Conservation (phyloP, 2,888 invertebrate species). For the Panopea generosa region DNA sequence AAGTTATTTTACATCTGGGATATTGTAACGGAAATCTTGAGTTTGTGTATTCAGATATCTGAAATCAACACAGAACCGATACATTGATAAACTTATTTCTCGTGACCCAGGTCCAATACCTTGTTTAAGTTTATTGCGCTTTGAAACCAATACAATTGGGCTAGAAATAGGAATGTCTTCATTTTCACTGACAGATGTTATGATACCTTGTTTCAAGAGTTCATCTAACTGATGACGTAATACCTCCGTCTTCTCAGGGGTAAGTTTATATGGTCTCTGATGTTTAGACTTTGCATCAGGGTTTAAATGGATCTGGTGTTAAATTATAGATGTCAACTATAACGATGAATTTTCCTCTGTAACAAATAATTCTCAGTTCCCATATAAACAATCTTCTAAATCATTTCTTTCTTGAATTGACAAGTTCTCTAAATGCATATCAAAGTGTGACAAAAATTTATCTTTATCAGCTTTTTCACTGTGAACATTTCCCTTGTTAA, state of each 20-base stretch:
- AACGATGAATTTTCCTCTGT: slow-evolving; percentile 25
- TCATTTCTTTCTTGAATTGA: neutral
- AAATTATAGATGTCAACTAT: slow-evolving; percentile 13
- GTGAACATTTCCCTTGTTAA: no score
- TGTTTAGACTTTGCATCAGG: slow-evolving; percentile 31
- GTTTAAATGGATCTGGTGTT: slow-evolving; percentile 24
- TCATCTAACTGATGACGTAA: slow-evolving; percentile 43
- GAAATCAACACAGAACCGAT: slow-evolving; percentile 47
- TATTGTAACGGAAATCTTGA: slow-evolving; percentile 34
- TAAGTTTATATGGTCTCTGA: slow-evolving; percentile 28
- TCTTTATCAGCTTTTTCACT: neutral
- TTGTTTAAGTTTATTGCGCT: slow-evolving; percentile 34
- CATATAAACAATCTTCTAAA: neutral
- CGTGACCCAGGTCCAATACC: slow-evolving; percentile 10
- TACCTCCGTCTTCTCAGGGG: slow-evolving; percentile 20
- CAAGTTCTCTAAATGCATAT: neutral
- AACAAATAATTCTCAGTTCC: slow-evolving; percentile 18
- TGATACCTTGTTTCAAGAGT: slow-evolving; percentile 28
- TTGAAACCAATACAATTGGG: slow-evolving; percentile 35
- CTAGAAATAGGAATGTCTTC: slow-evolving; percentile 38
- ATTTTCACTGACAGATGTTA: slow-evolving; percentile 27
- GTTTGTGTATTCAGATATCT: slow-evolving; percentile 49
- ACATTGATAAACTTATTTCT: slow-evolving; percentile 38
- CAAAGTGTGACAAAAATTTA: neutral
- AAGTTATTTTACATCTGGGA: slow-evolving; percentile 45